A percentile compares a stretch with the other conserved stretches of the same genome.
These are phyloP conservation scores for Pemphredon lugubris DNA, from an alignment of 2,888 invertebrate genomes.

Conservation along the genomic window DNA sequence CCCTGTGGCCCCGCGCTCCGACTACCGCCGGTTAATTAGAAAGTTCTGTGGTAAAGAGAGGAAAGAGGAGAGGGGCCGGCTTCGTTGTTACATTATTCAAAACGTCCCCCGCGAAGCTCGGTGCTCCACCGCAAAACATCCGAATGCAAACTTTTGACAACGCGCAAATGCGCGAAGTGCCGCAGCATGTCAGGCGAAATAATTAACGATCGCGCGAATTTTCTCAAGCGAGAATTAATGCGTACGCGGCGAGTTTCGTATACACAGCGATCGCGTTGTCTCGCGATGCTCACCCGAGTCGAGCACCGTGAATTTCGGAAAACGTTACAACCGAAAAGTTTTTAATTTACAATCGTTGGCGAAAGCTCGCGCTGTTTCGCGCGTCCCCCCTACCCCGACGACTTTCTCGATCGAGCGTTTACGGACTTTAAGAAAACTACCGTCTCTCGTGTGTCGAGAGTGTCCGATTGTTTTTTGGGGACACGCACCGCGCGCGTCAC, in stretches of 20 bases:
- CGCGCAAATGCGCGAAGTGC: slow-evolving; percentile 65
- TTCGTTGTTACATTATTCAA: slow-evolving; percentile 80
- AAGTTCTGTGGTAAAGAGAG: slow-evolving; percentile 74
- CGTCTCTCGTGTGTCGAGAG: too few relatives aligned
- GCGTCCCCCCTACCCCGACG: too few relatives aligned
- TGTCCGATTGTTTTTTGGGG: too few relatives aligned
- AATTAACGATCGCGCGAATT: slow-evolving; percentile 77
- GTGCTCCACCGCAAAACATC: slow-evolving; percentile 73
- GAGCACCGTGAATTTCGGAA: slow-evolving; percentile 24
- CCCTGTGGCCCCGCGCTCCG: slow-evolving; percentile 19
- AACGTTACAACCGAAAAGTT: slow-evolving; percentile 3
- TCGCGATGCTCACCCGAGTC: slow-evolving; percentile 18
- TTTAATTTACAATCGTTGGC: too few relatives aligned
- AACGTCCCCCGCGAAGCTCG: slow-evolving; percentile 75
- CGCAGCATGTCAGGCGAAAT: slow-evolving; percentile 76
- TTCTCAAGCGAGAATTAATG: slow-evolving; percentile 67
- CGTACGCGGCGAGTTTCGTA: slow-evolving; percentile 1
- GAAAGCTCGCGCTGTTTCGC: too few relatives aligned
- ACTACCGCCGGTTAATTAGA: slow-evolving; percentile 77
- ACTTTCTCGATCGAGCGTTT: too few relatives aligned
- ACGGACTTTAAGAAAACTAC: too few relatives aligned
- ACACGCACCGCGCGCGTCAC: background rate
- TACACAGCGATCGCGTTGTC: background rate
- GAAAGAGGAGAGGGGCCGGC: slow-evolving; percentile 45
- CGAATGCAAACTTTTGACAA: slow-evolving; percentile 77